Percentiles rank a stretch among this genome's conserved stretches.
Conservation (phyloP, 1,140 invertebrate genomes). For the Diorhabda elongata region DNA sequence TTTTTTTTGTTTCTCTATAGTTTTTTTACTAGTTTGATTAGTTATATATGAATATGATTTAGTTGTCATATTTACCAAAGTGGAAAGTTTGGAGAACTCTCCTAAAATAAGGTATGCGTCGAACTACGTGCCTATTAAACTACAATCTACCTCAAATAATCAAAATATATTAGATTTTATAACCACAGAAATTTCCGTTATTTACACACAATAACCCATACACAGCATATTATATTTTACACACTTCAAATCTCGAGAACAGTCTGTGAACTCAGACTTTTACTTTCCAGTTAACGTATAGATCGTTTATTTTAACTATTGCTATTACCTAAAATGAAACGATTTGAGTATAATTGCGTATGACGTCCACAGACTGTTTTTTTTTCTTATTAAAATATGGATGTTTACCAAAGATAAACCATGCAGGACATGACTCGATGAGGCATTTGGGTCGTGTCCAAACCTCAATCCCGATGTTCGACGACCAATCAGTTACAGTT, state of each 20-base stretch:
- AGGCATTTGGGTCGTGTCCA: slow-evolving; percentile 1
- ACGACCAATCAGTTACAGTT: slow-evolving; percentile 23
- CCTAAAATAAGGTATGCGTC: slow-evolving; percentile 40
- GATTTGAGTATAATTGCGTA: too few relatives aligned
- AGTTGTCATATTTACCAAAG: slow-evolving; percentile 24
- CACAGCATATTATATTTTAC: slow-evolving; percentile 2
- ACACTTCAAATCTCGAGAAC: not conserved
- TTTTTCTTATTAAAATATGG: not conserved
- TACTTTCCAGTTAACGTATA: too few relatives aligned
- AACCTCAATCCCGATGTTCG: slow-evolving; percentile 10
- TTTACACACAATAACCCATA: slow-evolving; percentile 26
- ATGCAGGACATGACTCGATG: not conserved
- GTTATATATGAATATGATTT: slow-evolving; percentile 5
- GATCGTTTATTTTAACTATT: too few relatives aligned
- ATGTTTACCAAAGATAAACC: slow-evolving; percentile 10
- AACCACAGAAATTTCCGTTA: slow-evolving; percentile 45
- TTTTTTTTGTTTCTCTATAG: not conserved
- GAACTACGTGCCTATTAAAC: slow-evolving; percentile 39
- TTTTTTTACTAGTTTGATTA: slow-evolving; percentile 12
- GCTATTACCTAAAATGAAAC: too few relatives aligned
- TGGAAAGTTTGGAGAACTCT: slow-evolving; percentile 42
- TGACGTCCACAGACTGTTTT: too few relatives aligned
- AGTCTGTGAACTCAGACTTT: too few relatives aligned
- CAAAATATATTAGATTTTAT: slow-evolving; percentile 45
- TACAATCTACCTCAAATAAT: slow-evolving; percentile 47